A percentile compares a stretch with the other conserved stretches of the same genome.
phyloP scores from a whole-genome alignment of 2,888 invertebrate species.

The Nemotelus nigrinus region DNA sequence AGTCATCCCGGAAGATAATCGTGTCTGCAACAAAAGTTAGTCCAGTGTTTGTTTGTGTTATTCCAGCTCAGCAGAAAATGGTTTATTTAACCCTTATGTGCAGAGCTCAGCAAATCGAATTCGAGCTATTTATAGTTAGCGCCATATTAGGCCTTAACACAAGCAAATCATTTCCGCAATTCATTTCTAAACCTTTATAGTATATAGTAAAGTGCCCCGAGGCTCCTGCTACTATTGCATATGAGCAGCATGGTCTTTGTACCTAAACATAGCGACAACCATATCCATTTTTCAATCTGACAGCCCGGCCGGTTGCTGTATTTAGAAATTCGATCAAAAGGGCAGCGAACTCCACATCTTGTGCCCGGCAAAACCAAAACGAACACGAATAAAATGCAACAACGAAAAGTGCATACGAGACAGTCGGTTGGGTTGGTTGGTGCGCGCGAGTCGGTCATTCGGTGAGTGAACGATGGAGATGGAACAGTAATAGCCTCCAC shows the following conservation, averaged over 20 bases:
- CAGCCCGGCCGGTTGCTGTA: constrained; percentile 18
- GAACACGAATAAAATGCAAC: background rate
- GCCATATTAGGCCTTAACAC: constrained; percentile 36
- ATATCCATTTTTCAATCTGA: background rate
- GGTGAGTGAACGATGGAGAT: background rate
- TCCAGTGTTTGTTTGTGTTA: too few relatives aligned
- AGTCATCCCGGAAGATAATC: too few relatives aligned
- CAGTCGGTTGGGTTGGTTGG: constrained; percentile 8
- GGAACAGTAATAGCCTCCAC: too few relatives aligned
- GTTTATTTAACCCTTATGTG: too few relatives aligned
- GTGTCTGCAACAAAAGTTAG: too few relatives aligned
- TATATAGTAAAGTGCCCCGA: background rate
- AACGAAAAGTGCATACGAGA: background rate
- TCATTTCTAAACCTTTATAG: constrained; percentile 3
- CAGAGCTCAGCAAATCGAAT: background rate
- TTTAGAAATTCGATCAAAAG: constrained; percentile 40
- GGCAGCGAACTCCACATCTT: constrained; percentile 26
- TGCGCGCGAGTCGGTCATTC: constrained; percentile 24
- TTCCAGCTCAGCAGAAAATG: too few relatives aligned
- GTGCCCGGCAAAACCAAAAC: too few relatives aligned
- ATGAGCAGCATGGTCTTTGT: background rate
- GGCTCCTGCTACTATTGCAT: background rate
- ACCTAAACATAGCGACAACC: background rate
- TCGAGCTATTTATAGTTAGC: constrained; percentile 32
- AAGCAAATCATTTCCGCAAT: constrained; percentile 43